Evolutionary conservation across 2,113 vertebrate genomes (phyloP).

Genomic region (Sceloporus tristichus): DNA sequence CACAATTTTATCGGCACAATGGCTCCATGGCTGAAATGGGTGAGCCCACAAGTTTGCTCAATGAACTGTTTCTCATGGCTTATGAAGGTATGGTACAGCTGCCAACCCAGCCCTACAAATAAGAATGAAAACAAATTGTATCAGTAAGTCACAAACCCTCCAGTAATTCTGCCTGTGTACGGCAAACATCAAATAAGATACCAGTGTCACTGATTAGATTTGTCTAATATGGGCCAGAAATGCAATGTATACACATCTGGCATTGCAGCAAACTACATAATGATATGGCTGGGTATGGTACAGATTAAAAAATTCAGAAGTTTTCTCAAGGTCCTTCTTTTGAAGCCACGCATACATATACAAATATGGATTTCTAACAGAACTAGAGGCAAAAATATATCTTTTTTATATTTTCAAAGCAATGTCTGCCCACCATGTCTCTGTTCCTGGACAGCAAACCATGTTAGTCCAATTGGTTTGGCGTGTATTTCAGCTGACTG

Average conservation of each 20-base stretch:
- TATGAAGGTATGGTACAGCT: background rate
- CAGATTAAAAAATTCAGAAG: slow-evolving; percentile 29
- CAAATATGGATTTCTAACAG: background rate
- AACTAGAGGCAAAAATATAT: background rate
- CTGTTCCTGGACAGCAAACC: background rate
- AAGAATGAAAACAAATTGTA: background rate
- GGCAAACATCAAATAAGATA: background rate
- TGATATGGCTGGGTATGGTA: slow-evolving; percentile 8
- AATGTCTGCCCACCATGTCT: background rate
- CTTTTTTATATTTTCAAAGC: background rate
- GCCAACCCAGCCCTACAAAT: background rate
- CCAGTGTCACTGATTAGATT: background rate
- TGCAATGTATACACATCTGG: slow-evolving; percentile 23
- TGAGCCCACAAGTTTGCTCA: background rate
- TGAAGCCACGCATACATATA: background rate
- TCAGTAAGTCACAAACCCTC: background rate
- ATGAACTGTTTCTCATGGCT: background rate
- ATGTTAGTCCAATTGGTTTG: background rate
- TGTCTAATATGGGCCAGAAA: background rate
- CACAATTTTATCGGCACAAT: background rate
- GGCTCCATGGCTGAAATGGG: background rate
- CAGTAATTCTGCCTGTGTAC: background rate
- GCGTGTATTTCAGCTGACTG: background rate
- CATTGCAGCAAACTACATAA: slow-evolving; percentile 35
- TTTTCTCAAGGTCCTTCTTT: background rate